Conservation (phyloP, 2,113 vertebrate species). For the Potamarius usumacintae region DNA sequence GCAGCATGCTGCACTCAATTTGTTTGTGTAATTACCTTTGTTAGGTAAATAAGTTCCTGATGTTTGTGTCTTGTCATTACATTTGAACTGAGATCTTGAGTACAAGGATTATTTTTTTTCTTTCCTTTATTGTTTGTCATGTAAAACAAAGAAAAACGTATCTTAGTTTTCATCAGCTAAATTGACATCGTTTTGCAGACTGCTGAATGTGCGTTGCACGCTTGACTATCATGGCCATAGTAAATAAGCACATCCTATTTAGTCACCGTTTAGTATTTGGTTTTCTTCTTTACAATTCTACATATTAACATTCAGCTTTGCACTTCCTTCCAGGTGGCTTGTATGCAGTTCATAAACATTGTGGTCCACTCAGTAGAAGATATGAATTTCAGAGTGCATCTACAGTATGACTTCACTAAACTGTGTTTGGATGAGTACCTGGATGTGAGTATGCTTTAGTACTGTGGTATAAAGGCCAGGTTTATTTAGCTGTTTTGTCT, state of each 20-base stretch:
- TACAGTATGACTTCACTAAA: conserved; percentile 96
- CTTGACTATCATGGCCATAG: neutral
- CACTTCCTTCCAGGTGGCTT: conserved; percentile 82
- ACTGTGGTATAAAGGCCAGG: neutral
- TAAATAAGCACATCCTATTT: neutral
- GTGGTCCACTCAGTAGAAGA: conserved; percentile 97
- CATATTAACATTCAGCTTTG: neutral
- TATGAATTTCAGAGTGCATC: conserved; percentile 97
- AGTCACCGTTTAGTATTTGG: neutral
- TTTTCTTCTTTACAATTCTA: neutral
- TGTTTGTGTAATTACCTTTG: neutral
- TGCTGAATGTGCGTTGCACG: neutral
- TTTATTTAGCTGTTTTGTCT: neutral
- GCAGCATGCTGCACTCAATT: neutral
- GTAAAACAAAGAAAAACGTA: neutral
- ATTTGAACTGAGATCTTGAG: neutral
- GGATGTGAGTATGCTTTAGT: conserved; percentile 76
- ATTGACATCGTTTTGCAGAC: neutral
- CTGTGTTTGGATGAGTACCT: conserved; percentile 92
- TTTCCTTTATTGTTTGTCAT: neutral
- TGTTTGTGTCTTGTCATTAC: neutral
- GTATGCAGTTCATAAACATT: conserved; percentile 99
- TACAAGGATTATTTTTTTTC: neutral
- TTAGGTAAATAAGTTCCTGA: neutral
- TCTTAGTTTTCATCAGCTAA: neutral